Evolutionary conservation across 1,140 invertebrate genomes (phyloP).

Genomic region (Leptinotarsa lineolata): DNA sequence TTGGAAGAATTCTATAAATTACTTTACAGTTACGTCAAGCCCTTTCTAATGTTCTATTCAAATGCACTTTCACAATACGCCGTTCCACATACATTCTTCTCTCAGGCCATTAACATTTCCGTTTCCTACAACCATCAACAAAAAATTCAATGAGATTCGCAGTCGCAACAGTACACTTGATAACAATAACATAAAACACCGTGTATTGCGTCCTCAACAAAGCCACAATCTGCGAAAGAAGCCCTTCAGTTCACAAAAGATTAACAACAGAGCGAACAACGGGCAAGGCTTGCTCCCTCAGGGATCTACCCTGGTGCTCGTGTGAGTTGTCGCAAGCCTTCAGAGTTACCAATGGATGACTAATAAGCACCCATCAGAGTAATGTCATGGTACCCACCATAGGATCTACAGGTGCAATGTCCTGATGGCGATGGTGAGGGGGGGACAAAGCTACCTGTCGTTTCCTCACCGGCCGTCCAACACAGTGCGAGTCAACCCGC

Average conservation of each 20-base stretch:
- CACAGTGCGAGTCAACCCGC: constrained; percentile 48
- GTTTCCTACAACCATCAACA: too few relatives aligned
- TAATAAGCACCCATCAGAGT: constrained; percentile 50
- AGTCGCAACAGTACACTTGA: too few relatives aligned
- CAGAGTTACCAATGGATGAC: constrained; percentile 46
- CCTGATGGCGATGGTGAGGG: constrained; percentile 42
- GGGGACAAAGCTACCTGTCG: constrained; percentile 50
- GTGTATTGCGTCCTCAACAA: not conserved
- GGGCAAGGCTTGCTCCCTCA: constrained; percentile 2
- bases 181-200: not conserved
- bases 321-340: constrained; percentile 48
- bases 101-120: too few relatives aligned
- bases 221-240: not conserved
- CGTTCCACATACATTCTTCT: too few relatives aligned
- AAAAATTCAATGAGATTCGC: too few relatives aligned
- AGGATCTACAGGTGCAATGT: constrained; percentile 52
- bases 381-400: constrained; percentile 50
- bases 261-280: not conserved
- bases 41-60: too few relatives aligned
- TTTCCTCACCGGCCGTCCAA: constrained; percentile 36
- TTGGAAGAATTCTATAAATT: too few relatives aligned
- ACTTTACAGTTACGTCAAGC: too few relatives aligned
- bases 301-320: constrained; percentile 16
- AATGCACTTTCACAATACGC: too few relatives aligned
- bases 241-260: not conserved